Evolutionary conservation across 2,113 vertebrate species (phyloP), one percentile per base, ranked within the genome.

Genomic region (Datnioides undecimradiatus): DNA sequence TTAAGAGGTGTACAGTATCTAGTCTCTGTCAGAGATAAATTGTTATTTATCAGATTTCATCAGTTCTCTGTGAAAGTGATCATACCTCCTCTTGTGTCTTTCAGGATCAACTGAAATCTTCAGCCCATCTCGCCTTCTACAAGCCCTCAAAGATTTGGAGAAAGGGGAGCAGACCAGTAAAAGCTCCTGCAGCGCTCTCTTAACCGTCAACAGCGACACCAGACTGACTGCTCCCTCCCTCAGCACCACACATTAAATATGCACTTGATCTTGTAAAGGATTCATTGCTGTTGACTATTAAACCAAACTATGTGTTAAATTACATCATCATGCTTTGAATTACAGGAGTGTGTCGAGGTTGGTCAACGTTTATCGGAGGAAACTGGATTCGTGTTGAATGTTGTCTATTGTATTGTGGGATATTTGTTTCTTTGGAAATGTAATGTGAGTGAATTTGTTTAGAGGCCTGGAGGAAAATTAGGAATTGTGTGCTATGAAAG

Each of bases 21-120:
- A n/a, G n/a, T n/a, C n/a, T n/a, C n/a, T n/a, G n/a, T n/a, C n/a
- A n/a, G n/a, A n/a, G n/a, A n/a, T n/a, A n/a, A n/a, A n/a, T n/a
- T n/a, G n/a, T n/a, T n/a, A n/a, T n/a, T n/a, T n/a, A n/a, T n/a
- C n/a, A n/a, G n/a, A n/a, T n/a, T n/a, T n/a, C n/a, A n/a, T n/a
- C n/a, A n/a, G n/a, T n/a, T n/a, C n/a, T 29, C 27, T 57, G 2
- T n/a, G 46, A 25, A 73, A 11, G 25, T 67, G 38, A 69, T 75
- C 13, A 21, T 12, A 17, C 6, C 19, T 25, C 6, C 0, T 57
- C 5, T 71, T 63, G 11, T 80, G n/a, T 86, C 62, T 87, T 67
- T 1, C 93, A 98, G 96, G 95, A 72, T 96, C 95, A 73, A 95
- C 95, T 49, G 95, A 95, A 88, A 92, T 96, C 89, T 93, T 96